A percentile compares a stretch with the other conserved stretches of the same genome.
Conservation (phyloP, 2,888 invertebrate species). For the Eudemis profundana region DNA sequence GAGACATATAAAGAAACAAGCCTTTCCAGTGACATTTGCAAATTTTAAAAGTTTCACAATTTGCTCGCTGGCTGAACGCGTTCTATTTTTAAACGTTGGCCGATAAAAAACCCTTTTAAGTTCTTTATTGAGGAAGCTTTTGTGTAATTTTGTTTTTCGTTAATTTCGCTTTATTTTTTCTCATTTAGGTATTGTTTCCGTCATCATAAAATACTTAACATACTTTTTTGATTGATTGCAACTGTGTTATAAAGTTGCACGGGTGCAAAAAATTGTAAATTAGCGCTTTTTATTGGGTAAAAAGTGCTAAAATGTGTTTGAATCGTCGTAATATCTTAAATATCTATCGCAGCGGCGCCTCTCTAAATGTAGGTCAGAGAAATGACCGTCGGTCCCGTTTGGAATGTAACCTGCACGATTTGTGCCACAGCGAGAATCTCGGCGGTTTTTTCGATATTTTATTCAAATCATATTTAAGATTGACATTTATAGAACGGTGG, state of each 20-base stretch:
- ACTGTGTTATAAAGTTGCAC: neutral
- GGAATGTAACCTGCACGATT: conserved; percentile 79
- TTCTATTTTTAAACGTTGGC: conserved; percentile 28
- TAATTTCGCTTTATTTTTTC: neutral
- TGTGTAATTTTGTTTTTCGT: conserved; percentile 8
- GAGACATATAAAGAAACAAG: conserved; percentile 65
- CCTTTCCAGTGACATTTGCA: conserved; percentile 50
- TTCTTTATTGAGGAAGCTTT: conserved; percentile 8
- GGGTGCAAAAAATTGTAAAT: neutral
- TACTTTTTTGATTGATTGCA: neutral
- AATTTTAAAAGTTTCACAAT: conserved; percentile 35
- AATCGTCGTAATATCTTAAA: conserved; percentile 34
- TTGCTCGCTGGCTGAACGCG: conserved; percentile 10
- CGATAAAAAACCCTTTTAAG: conserved; percentile 29
- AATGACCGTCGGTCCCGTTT: conserved; percentile 82
- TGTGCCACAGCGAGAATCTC: conserved; percentile 64
- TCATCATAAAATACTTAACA: conserved; percentile 18
- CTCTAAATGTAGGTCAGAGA: conserved; percentile 80
- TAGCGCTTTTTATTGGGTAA: neutral
- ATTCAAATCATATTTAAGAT: conserved; percentile 46
- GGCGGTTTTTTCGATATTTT: conserved; percentile 64
- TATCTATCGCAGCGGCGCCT: conserved; percentile 42
- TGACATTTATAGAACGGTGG: conserved; percentile 40
- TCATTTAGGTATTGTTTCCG: neutral
- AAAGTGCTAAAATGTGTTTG: conserved; percentile 22